Percentiles rank a stretch among this genome's conserved stretches.
phyloP scores from a whole-genome alignment of 2,888 invertebrate genomes.

The Cerastis leucographa region DNA sequence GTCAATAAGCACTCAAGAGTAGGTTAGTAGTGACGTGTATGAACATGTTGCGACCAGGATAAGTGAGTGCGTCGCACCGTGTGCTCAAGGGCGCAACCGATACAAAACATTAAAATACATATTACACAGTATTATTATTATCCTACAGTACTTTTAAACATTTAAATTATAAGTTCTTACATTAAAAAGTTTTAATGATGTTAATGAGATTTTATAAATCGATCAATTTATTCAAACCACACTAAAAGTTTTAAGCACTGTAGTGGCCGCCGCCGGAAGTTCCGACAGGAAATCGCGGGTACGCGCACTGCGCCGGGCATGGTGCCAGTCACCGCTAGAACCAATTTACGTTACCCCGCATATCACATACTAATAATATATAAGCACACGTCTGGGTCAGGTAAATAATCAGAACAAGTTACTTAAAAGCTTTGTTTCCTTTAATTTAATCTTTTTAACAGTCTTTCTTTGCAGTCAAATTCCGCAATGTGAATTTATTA shows the following conservation, averaged over 20 bases:
- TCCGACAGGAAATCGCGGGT: slow-evolving; percentile 73
- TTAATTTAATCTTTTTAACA: slow-evolving; percentile 22
- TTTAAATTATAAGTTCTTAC: not conserved
- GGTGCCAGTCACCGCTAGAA: slow-evolving; percentile 71
- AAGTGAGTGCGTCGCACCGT: slow-evolving; percentile 60
- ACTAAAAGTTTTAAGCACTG: slow-evolving; percentile 46
- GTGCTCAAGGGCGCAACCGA: slow-evolving; percentile 62
- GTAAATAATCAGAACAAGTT: slow-evolving; percentile 15
- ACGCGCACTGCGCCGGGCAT: slow-evolving; percentile 62
- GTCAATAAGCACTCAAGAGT: slow-evolving; percentile 46
- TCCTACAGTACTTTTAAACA: not conserved
- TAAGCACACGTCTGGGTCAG: slow-evolving; percentile 32
- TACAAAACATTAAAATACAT: slow-evolving; percentile 29
- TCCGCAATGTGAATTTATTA: slow-evolving; percentile 74
- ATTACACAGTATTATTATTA: slow-evolving; percentile 16
- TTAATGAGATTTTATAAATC: slow-evolving; percentile 29
- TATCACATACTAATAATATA: slow-evolving; percentile 45
- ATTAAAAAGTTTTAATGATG: slow-evolving; percentile 6
- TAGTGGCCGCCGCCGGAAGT: slow-evolving; percentile 73
- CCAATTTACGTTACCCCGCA: slow-evolving; percentile 60
- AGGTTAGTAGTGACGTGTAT: slow-evolving; percentile 63
- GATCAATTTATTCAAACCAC: slow-evolving; percentile 47
- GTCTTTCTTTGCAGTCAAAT: slow-evolving; percentile 60
- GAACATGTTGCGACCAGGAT: slow-evolving; percentile 71
- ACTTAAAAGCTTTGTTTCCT: slow-evolving; percentile 7